These are phyloP conservation scores for Campoletis raptor DNA, from an alignment of 2,888 invertebrate genomes.

Conservation along the genomic window DNA sequence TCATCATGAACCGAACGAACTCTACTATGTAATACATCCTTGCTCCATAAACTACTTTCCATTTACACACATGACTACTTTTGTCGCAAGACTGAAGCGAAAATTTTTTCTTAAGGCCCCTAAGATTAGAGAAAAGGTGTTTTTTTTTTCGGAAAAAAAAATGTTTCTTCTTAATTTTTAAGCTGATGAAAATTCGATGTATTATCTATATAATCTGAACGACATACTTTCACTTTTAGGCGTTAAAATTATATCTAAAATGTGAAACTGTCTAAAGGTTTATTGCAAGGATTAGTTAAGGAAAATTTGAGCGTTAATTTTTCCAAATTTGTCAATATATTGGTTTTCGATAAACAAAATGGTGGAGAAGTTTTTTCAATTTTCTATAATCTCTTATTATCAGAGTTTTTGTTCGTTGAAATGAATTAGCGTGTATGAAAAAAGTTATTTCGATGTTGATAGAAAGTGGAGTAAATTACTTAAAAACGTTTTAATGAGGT, in stretches of 20 bases:
- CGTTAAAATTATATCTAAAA: too few relatives aligned
- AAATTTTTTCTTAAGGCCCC: background rate
- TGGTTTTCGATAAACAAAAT: background rate
- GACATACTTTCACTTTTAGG: too few relatives aligned
- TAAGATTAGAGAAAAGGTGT: background rate
- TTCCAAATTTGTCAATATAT: too few relatives aligned
- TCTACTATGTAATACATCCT: constrained; percentile 40
- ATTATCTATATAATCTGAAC: too few relatives aligned
- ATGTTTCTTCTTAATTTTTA: background rate
- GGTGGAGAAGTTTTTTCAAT: background rate
- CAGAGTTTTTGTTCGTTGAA: background rate
- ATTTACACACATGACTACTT: constrained; percentile 57
- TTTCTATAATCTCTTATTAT: background rate
- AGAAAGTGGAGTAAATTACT: background rate
- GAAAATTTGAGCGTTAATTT: too few relatives aligned
- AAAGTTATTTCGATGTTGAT: background rate
- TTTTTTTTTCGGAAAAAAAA: background rate
- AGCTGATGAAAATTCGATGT: too few relatives aligned
- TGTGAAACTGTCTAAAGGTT: too few relatives aligned
- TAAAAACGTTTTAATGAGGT: background rate
- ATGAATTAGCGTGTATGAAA: background rate
- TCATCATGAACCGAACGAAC: constrained; percentile 13
- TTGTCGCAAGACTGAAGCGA: constrained; percentile 32
- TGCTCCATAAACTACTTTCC: constrained; percentile 65
- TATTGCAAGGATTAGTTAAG: too few relatives aligned